Base-by-base conservation (phyloP, 1,140 invertebrate species). In the Tetragnatha versicolor region DNA sequence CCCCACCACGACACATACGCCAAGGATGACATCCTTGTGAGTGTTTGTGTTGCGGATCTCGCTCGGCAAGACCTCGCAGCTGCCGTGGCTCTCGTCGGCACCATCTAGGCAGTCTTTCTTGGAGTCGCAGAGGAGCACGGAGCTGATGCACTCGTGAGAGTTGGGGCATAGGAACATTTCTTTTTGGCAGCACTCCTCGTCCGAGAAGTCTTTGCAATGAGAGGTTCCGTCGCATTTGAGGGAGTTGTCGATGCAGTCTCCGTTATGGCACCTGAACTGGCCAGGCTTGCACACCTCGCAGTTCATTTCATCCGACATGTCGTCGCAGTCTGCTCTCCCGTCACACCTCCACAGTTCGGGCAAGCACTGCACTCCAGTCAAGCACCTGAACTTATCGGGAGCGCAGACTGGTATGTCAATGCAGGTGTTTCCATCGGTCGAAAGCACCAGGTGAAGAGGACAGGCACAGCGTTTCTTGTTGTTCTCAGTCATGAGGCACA, bases 351-450 rank as follows among this genome's bases (percentile, higher is more conserved):
- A 83, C n/a, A 31, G 35, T 7, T 73, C 20, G 5, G 82, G 82
- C 45, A 83, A 80, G 51, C 83, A 83, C 37, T 20, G 72, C 6
- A 79, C 82, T 47, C 88, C 87, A 61, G 85, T 85, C 27, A 82
- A 78, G 81, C 95, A 98, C 0, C 90, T 90, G 83, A 95, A 96
- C 82, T 93, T 89, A 83, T 92, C 90, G 0, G 89, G 87, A 2
- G 90, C 90, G 85, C 96, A 97, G 6, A 90, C 90, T 2, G 93
- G 92, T 2, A 90, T 87, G 6, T 89, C 87, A 14, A 89, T 87
- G 81, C 94, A 96, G 3, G 89, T 90, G 66, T 88, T 88, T 68
- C 89, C 87, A 82, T 93, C 91, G 7, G 91, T 89, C 7, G 90
- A 89, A 20, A 95, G 83, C 80, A 91, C 90, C 61, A 93, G 85